A percentile compares a stretch with the other conserved stretches of the same genome.
Conservation (phyloP, 2,113 vertebrate species). For the Poeciliopsis retropinna region DNA sequence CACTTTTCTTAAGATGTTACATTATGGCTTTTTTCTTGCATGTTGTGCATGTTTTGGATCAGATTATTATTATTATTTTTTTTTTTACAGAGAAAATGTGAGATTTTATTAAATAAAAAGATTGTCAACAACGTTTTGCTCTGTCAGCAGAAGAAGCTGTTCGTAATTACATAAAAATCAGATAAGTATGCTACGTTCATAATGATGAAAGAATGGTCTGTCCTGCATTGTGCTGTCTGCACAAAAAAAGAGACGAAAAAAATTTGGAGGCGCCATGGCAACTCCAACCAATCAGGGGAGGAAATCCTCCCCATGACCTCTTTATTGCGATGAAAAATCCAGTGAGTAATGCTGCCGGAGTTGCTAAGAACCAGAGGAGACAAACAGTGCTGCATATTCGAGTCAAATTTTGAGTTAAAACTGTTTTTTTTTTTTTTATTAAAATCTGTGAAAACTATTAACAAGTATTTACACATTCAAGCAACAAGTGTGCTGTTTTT, state of each 20-base stretch:
- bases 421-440: slow-evolving; percentile 41
- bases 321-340: slow-evolving; percentile 51
- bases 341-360: slow-evolving; percentile 36
- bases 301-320: slow-evolving; percentile 64
- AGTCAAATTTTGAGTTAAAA: slow-evolving; percentile 16
- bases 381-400: slow-evolving; percentile 41
- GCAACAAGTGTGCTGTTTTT: slow-evolving; percentile 47
- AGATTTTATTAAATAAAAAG: slow-evolving; percentile 33
- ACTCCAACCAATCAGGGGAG: slow-evolving; percentile 53
- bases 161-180: slow-evolving; percentile 12
- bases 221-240: slow-evolving; percentile 36
- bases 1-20: slow-evolving; percentile 34
- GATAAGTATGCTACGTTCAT: slow-evolving; percentile 4
- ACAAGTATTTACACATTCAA: slow-evolving; percentile 75
- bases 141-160: slow-evolving; percentile 8
- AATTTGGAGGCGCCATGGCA: slow-evolving; percentile 39
- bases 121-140: slow-evolving; percentile 1
- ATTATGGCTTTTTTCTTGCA: slow-evolving; percentile 23
- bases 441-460: slow-evolving; percentile 70
- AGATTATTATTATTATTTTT: neutral
- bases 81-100: slow-evolving; percentile 3
- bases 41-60: slow-evolving; percentile 8
- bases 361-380: slow-evolving; percentile 57
- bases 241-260: slow-evolving; percentile 30
- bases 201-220: slow-evolving; percentile 54